Base-by-base conservation (phyloP, 1,140 invertebrate genomes). In the Pantala flavescens region DNA sequence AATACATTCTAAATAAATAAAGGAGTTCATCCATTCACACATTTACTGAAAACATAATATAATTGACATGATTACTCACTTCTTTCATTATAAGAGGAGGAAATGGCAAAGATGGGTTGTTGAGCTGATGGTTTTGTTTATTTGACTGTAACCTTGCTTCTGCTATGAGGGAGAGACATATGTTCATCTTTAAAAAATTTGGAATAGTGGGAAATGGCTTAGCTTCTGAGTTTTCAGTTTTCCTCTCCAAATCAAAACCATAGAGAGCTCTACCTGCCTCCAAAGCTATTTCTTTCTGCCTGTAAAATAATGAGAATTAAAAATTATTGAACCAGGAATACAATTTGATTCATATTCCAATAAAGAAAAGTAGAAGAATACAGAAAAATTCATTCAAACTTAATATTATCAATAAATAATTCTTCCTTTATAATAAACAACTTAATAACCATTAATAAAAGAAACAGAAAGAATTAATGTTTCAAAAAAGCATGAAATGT, bases 211-310 rank as follows among this genome's bases (percentile, higher is more conserved):
- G 78, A 36, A 77, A 75, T 42, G 79, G 49, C 12, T 63, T 63
- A 12, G 5, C n/a, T 63, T 63, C 49, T 3, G 49, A 63, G 12
- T 21, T 3, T 7, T 63, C 49, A 7, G 49, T 19, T 63, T 63
- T 75, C 73, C 42, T 82, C 80, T 70, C 77, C 72, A 75, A 80
- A 23, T 82, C 80, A 72, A 83, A 83, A 0, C 88, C 88, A 79
- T 92, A 92, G 0, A 93, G 80, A 77, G 87, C 86, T 83, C 90
- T 90, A 55, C 87, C 81, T 19, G 92, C 91, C 83, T 93, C 91
- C 19, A 84, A 83, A 75, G 87, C 87, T 9, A 94, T 89, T 79
- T 94, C 92, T 75, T 91, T 90, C 83, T 93, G 92, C 28, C 90
- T 91, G 78, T 55, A 82, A 80, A 79, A 76, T 77, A 63, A 63